Evolutionary conservation across 1,140 invertebrate species (phyloP), one percentile per base, ranked within the genome.

Genomic region (Idris sp.): DNA sequence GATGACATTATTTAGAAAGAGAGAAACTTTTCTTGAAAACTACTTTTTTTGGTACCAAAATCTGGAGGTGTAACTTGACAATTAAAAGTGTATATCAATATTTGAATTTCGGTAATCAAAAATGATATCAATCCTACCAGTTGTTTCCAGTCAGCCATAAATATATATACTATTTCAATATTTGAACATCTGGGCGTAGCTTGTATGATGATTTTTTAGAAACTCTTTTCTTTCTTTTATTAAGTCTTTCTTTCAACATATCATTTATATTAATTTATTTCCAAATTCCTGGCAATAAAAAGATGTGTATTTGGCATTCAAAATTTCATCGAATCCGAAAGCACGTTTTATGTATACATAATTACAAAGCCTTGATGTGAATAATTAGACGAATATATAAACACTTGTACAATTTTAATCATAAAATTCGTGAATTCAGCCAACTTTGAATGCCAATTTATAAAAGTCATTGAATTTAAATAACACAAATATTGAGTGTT

Each of bases 101-200:
- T 26, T 38, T 28, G 19, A 41, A 44, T 18, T 58, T 58, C 36
- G 30, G 28, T 8, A 46, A 58, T 35, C 30, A 46, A 44, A 44
- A 58, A 26, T 44, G 19, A 3, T 5, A 22, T 22, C 10, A 18
- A 43, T 43, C 26, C 16, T 11, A 56, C 16, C 16, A 10, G 25
- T 56, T 56, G 16, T 10, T 13, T 2, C 6, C 10, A 35, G 44
- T 58, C 41, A 36, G 28, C n/a, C 11, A 18, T n/a, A n/a, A n/a
- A n/a, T n/a, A n/a, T n/a, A n/a, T n/a, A 46, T 48, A 48, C 44
- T 61, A 61, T 61, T 49, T 49, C 44, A 62, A 51, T 49, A 51
- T 62, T 62, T 62, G 58, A 49, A 62, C 58, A 62, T 49, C 35
- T 62, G 58, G 44, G 28, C 15, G 9, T 25, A 46, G 4, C 26